phyloP scores from a whole-genome alignment of 53 echinoderm and acorn worm genomes.

The Temnopleurus reevesii region DNA sequence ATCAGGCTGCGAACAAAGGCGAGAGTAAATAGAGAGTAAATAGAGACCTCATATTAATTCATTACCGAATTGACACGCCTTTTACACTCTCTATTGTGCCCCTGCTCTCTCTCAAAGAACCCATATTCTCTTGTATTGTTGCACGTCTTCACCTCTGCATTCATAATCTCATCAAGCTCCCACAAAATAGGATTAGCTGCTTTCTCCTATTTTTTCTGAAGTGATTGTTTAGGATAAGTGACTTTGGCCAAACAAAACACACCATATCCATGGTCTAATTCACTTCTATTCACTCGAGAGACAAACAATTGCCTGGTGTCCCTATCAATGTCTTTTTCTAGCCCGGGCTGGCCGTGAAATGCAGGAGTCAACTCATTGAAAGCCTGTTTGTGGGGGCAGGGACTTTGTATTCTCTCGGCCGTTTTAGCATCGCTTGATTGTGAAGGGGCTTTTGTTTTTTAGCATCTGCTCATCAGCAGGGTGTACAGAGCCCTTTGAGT shows the following conservation, averaged over 20 bases:
- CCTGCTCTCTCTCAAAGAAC: not conserved
- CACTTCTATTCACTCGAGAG: constrained; percentile 34
- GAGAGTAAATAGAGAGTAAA: too few species aligned
- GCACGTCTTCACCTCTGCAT: not conserved
- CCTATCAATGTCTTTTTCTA: not conserved
- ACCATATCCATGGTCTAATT: constrained; percentile 55
- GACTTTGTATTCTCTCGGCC: not conserved
- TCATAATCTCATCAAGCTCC: constrained; percentile 36
- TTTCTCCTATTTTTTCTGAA: constrained; percentile 20
- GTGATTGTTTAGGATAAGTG: constrained; percentile 30
- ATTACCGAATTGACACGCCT: constrained; percentile 48
- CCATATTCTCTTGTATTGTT: not conserved
- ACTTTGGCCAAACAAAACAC: constrained; percentile 21
- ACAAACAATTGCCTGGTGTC: constrained; percentile 44
- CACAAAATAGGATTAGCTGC: constrained; percentile 35
- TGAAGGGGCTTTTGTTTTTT: constrained; percentile 28
- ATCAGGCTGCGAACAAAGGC: constrained; percentile 2
- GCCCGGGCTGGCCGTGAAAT: not conserved
- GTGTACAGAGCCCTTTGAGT: not conserved
- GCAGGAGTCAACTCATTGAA: not conserved
- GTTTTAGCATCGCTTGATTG: not conserved
- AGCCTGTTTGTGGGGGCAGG: not conserved
- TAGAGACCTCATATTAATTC: constrained; percentile 58
- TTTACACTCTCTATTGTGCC: not conserved
- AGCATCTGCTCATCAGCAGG: constrained; percentile 43